Base-by-base conservation (phyloP, 2,797 vertebrate genomes). In the Malacoctenus gilli region DNA sequence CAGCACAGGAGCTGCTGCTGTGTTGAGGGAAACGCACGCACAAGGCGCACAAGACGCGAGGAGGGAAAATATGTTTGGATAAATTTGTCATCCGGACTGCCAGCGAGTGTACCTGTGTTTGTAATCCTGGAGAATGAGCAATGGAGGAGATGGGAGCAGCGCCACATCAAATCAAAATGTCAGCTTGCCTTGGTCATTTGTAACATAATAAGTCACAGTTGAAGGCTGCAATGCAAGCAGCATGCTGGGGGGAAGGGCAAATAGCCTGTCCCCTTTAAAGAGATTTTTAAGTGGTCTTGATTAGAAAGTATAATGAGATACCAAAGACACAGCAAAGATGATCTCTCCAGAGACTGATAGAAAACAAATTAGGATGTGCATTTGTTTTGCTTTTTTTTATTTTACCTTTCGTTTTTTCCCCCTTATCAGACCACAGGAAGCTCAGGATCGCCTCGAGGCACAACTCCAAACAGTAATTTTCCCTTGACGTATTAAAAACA, bases 161-260 rank as follows among this genome's bases (percentile, higher is more conserved):
- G 87, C 94, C 92, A 93, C 93, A 21, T 91, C 90, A 92, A 87
- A 89, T 89, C 91, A 93, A 94, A 95, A 95, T 92, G 94, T 95
- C 94, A 95, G 92, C 91, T 91, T 91, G 91, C 91, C 94, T 94
- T 93, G 92, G 94, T 95, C 95, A 95, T 95, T 95, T 95, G 93
- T 95, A 95, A 95, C 93, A 95, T 94, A 95, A 95, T 94, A 96
- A 95, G 92, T 93, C 86, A 87, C 88, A 94, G 92, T 89, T 92
- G 92, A 94, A 93, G 94, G 94, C 93, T 94, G 92, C 91, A 80
- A 84, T 89, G 92, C 89, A 87, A 89, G 89, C 92, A 89, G 87
- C 89, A 77, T 86, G 63, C 18, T 89, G 8, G 94, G 95, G 95
- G 95, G 95, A 93, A 93, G 93, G 95, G 94, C 85, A 92, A 88